Conservation (phyloP, 2,113 vertebrate genomes). For the Oncorhynchus clarkii region DNA sequence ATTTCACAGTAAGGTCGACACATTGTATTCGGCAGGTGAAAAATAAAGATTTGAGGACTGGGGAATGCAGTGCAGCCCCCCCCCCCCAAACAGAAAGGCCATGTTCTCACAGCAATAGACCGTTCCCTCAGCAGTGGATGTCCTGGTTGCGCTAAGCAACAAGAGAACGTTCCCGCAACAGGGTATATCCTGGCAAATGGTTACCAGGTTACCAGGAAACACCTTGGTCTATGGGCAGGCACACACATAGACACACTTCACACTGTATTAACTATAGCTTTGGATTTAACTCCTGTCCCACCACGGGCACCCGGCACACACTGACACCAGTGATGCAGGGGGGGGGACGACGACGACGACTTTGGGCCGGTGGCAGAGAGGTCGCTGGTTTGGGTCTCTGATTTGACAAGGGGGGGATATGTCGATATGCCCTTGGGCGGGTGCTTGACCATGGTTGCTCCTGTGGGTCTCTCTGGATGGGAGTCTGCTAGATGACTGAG, state of each 20-base stretch:
- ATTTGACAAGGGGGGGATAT: too few relatives aligned
- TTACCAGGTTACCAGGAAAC: constrained; percentile 60
- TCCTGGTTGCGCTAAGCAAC: constrained; percentile 50
- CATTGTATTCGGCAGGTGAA: too few relatives aligned
- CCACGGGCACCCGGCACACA: background rate
- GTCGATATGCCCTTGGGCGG: too few relatives aligned
- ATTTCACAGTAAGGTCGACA: too few relatives aligned
- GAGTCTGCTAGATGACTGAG: too few relatives aligned
- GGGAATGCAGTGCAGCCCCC: constrained; percentile 11
- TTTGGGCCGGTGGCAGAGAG: too few relatives aligned
- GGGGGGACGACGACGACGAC: background rate
- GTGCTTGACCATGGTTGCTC: too few relatives aligned
- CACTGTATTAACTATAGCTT: constrained; percentile 12
- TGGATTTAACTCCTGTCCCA: constrained; percentile 1
- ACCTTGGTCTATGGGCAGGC: constrained; percentile 23
- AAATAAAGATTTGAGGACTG: background rate
- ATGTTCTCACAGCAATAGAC: constrained; percentile 24
- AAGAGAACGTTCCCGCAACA: constrained; percentile 25
- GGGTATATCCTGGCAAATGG: constrained; percentile 40
- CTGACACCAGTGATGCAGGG: background rate
- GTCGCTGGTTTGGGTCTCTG: too few relatives aligned
- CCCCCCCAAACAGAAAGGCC: background rate
- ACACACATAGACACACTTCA: constrained; percentile 20
- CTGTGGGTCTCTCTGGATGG: too few relatives aligned
- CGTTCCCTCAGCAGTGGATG: constrained; percentile 24